A percentile compares a stretch with the other conserved stretches of the same genome.
Conservation (phyloP, 1,140 invertebrate species). For the Berghia stephanieae region DNA sequence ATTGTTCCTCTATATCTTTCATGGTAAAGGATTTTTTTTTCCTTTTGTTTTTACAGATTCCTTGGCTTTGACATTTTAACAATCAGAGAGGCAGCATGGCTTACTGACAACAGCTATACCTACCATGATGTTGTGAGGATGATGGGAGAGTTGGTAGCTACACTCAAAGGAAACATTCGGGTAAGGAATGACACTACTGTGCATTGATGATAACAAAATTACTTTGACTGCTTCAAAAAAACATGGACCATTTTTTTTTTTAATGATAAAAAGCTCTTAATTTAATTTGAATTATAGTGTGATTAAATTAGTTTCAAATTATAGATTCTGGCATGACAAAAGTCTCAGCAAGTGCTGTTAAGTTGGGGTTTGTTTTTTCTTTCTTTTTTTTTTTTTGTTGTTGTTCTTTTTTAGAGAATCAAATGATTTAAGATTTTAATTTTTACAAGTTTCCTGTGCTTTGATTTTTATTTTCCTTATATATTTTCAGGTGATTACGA, state of each 20-base stretch:
- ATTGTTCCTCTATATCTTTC: too few relatives aligned
- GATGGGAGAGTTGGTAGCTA: slow-evolving; percentile 65
- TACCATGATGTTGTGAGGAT: slow-evolving; percentile 66
- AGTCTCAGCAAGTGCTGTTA: background rate
- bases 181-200: too few relatives aligned
- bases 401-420: slow-evolving; percentile 12
- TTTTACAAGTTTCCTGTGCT: background rate
- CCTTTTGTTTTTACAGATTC: slow-evolving; percentile 54
- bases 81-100: slow-evolving; percentile 65
- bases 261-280: background rate
- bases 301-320: too few relatives aligned
- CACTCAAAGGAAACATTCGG: slow-evolving; percentile 57
- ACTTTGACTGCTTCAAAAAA: background rate
- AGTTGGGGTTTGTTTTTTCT: background rate
- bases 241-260: background rate
- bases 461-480: background rate
- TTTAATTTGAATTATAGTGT: background rate
- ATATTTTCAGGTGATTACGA: slow-evolving; percentile 46
- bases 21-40: too few relatives aligned
- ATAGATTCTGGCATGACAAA: background rate
- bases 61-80: slow-evolving; percentile 65
- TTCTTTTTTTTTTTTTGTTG: slow-evolving; percentile 11
- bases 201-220: background rate
- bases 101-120: slow-evolving; percentile 66
- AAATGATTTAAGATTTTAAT: background rate